phyloP scores from a whole-genome alignment of 2,888 invertebrate genomes.

The Chironomus tentans region DNA sequence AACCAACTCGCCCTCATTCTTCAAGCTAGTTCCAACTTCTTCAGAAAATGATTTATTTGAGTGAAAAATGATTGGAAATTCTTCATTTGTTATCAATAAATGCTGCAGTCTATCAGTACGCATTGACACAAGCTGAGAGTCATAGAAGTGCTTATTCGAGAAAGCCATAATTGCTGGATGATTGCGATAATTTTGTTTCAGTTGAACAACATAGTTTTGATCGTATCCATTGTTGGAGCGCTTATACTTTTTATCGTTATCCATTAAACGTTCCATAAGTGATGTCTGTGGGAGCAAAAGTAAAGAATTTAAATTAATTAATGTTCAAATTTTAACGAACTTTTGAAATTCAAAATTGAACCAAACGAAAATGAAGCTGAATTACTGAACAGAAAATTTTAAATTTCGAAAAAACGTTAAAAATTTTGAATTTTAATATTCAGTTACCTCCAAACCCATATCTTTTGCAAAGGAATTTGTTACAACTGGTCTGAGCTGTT shows the following conservation, averaged over 20 bases:
- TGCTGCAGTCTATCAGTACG: neutral
- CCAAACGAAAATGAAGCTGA: too few relatives aligned
- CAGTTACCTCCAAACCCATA: slow-evolving; percentile 32
- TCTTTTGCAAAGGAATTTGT: slow-evolving; percentile 37
- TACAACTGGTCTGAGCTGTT: slow-evolving; percentile 60
- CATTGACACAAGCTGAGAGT: neutral
- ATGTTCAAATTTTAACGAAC: too few relatives aligned
- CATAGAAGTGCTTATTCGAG: neutral
- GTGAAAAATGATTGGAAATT: slow-evolving; percentile 12
- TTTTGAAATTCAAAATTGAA: too few relatives aligned
- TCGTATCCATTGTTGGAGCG: neutral
- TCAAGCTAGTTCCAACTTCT: neutral
- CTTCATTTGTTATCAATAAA: neutral
- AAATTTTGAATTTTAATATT: neutral
- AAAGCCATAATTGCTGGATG: slow-evolving; percentile 1
- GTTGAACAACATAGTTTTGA: neutral
- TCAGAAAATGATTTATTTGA: neutral
- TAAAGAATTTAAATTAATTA: neutral
- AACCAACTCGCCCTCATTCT: neutral
- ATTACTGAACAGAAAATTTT: too few relatives aligned
- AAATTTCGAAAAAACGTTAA: too few relatives aligned
- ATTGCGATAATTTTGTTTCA: neutral
- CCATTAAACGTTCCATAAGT: slow-evolving; percentile 1
- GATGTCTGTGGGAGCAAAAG: neutral
- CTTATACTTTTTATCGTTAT: neutral